Evolutionary conservation across 2,113 vertebrate genomes (phyloP).

Genomic region (Trichechus manatus): DNA sequence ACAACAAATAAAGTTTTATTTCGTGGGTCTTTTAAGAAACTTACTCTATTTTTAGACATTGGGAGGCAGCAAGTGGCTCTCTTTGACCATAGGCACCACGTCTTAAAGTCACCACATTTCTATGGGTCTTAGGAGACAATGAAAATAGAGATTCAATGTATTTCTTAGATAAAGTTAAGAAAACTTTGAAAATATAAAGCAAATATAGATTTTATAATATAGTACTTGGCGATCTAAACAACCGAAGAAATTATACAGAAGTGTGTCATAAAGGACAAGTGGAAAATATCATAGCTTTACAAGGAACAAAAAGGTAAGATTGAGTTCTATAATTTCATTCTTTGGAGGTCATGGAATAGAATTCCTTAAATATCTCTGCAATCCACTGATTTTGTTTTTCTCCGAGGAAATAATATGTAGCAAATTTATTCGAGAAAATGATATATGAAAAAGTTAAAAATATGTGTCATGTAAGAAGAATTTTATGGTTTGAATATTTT

Average conservation of each 20-base stretch:
- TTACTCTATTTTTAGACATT: conserved; percentile 66
- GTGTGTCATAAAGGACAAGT: background rate
- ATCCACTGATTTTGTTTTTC: background rate
- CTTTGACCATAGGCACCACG: background rate
- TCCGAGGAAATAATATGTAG: background rate
- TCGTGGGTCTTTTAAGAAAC: conserved; percentile 21
- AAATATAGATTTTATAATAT: background rate
- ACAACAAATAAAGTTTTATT: conserved; percentile 17
- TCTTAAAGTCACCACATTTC: conserved; percentile 12
- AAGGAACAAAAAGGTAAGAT: conserved; percentile 68
- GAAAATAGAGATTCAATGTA: background rate
- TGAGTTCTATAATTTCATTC: conserved; percentile 12
- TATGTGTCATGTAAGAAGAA: background rate
- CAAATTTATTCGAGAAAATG: background rate
- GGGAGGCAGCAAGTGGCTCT: background rate
- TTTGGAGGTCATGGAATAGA: background rate
- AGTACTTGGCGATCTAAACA: background rate
- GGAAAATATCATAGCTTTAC: background rate
- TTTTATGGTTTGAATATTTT: background rate
- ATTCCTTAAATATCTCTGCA: background rate
- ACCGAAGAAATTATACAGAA: background rate
- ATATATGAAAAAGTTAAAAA: background rate
- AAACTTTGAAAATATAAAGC: conserved; percentile 7
- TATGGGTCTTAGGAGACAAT: background rate
- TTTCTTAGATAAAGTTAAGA: conserved; percentile 32